These are phyloP conservation scores for Metellina segmentata DNA, from an alignment of 2,888 invertebrate species.

Conservation along the genomic window DNA sequence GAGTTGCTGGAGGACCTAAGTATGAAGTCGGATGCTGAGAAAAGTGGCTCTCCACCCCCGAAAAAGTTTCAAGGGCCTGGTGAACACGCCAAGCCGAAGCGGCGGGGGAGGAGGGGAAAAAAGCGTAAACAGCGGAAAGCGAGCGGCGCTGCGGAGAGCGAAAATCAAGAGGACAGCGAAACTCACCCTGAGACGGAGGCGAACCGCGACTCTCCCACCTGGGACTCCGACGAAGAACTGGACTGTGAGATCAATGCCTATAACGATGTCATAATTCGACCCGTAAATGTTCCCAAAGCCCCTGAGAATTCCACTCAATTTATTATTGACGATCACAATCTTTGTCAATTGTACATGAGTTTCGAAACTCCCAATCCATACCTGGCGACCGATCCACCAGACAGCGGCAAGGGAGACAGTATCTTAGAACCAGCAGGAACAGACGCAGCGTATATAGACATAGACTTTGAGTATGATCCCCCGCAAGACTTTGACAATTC, in stretches of 20 bases:
- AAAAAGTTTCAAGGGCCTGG: slow-evolving; percentile 16
- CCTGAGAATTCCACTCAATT: slow-evolving; percentile 80
- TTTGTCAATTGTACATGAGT: slow-evolving; percentile 78
- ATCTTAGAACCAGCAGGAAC: slow-evolving; percentile 34
- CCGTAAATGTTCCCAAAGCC: slow-evolving; percentile 79
- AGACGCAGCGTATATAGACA: slow-evolving; percentile 77
- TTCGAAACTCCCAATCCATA: slow-evolving; percentile 78
- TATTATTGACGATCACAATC: slow-evolving; percentile 80
- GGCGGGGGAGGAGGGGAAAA: slow-evolving; percentile 68
- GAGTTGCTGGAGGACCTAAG: slow-evolving; percentile 21
- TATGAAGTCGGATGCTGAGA: slow-evolving; percentile 4
- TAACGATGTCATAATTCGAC: slow-evolving; percentile 68
- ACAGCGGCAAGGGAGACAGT: neutral
- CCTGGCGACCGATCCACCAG: neutral
- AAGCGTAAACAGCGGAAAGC: slow-evolving; percentile 73
- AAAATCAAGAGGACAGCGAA: slow-evolving; percentile 12
- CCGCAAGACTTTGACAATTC: slow-evolving; percentile 77
- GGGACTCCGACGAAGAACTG: slow-evolving; percentile 58
- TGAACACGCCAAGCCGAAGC: slow-evolving; percentile 60
- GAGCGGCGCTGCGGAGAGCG: slow-evolving; percentile 27
- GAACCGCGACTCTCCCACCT: slow-evolving; percentile 11
- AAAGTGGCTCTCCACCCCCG: neutral
- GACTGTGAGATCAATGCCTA: neutral
- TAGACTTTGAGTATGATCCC: slow-evolving; percentile 77
- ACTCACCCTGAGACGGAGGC: neutral